These are phyloP conservation scores for Pseudobourletiella spinata DNA, from an alignment of 1,140 invertebrate species.

Conservation along the genomic window DNA sequence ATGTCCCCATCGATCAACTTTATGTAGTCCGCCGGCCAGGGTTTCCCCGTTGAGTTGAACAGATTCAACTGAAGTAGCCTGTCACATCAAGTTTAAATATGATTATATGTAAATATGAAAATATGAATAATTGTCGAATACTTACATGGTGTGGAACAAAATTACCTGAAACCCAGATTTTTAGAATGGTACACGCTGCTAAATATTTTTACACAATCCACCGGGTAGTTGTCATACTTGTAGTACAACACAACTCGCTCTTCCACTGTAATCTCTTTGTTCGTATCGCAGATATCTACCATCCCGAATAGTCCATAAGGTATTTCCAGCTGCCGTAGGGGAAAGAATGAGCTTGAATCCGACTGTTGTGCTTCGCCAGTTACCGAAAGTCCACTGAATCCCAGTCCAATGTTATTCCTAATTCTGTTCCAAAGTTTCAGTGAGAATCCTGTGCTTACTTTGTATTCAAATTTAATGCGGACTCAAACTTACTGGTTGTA, in stretches of 20 bases:
- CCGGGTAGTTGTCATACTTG: constrained; percentile 91
- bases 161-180: constrained; percentile 69
- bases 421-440: too few species aligned
- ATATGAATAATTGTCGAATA: neutral
- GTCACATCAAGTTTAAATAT: neutral
- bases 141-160: neutral
- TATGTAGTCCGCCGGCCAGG: constrained; percentile 71
- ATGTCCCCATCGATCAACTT: constrained; percentile 86
- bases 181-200: constrained; percentile 71
- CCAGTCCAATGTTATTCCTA: constrained; percentile 75
- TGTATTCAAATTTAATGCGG: too few species aligned
- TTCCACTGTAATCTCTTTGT: constrained; percentile 80
- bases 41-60: constrained; percentile 75
- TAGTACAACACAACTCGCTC: constrained; percentile 90
- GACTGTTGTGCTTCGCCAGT: constrained; percentile 86
- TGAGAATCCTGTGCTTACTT: too few species aligned
- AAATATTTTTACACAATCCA: constrained; percentile 98
- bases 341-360: constrained; percentile 73
- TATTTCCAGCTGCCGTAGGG: constrained; percentile 70
- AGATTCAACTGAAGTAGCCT: constrained; percentile 86
- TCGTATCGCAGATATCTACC: constrained; percentile 90
- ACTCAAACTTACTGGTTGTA: constrained; percentile 45
- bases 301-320: constrained; percentile 93
- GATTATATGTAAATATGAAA: neutral
- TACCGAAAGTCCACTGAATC: constrained; percentile 76